phyloP scores from a whole-genome alignment of 2,888 invertebrate species.

The Mesochorus sp. region DNA sequence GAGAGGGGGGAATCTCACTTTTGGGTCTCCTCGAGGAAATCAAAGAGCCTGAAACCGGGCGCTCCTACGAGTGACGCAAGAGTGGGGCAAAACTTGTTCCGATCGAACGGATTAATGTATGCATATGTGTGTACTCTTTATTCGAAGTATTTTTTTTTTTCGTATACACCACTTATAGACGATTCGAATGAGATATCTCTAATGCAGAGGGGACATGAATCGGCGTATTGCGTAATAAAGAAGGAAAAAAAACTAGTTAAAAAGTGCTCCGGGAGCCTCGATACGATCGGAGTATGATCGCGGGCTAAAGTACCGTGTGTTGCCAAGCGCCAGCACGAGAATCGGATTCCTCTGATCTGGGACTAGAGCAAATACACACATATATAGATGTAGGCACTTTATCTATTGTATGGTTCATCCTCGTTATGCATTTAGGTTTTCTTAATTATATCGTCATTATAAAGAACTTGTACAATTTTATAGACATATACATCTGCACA shows the following conservation, averaged over 20 bases:
- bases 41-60: too few species aligned
- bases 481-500: not conserved
- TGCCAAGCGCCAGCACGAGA: slow-evolving; percentile 13
- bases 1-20: too few species aligned
- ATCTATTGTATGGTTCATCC: slow-evolving; percentile 68
- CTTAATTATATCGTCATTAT: slow-evolving; percentile 72
- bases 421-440: slow-evolving; percentile 71
- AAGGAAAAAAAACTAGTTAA: slow-evolving; percentile 59
- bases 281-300: slow-evolving; percentile 56
- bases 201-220: not conserved
- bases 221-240: slow-evolving; percentile 44
- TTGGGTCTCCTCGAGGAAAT: too few species aligned
- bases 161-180: not conserved
- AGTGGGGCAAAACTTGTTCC: too few species aligned
- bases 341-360: slow-evolving; percentile 46
- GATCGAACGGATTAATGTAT: too few species aligned
- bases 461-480: slow-evolving; percentile 25
- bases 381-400: not conserved
- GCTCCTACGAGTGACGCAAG: too few species aligned
- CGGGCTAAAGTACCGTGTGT: slow-evolving; percentile 62
- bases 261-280: slow-evolving; percentile 44
- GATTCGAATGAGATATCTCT: slow-evolving; percentile 18
- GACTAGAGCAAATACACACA: not conserved
- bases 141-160: not conserved
- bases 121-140: not conserved